phyloP scores from a whole-genome alignment of 2,113 vertebrate species.

The Hemiprocne comata region DNA sequence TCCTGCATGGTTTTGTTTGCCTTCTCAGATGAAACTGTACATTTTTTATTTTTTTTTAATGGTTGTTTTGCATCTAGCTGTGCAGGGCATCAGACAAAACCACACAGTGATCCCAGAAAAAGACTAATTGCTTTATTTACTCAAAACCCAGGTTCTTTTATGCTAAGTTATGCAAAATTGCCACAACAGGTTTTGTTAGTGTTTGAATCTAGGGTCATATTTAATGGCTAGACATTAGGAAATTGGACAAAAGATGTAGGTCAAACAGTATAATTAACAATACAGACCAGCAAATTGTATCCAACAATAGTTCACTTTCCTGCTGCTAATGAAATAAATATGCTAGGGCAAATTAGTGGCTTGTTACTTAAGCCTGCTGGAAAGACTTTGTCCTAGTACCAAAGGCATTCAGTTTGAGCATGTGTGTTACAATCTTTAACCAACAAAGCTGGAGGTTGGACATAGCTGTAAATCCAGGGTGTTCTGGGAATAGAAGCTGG shows the following conservation, averaged over 20 bases:
- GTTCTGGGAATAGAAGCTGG: conserved; percentile 62
- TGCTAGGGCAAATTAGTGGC: conserved; percentile 8
- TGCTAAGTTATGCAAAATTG: background rate
- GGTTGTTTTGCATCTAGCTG: background rate
- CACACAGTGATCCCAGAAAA: background rate
- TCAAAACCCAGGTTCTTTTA: background rate
- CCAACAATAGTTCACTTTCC: conserved; percentile 13
- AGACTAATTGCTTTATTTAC: conserved; percentile 13
- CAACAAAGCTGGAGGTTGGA: conserved; percentile 13
- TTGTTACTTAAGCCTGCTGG: conserved; percentile 26
- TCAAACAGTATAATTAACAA: conserved; percentile 39
- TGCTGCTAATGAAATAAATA: conserved; percentile 35
- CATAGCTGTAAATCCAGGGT: conserved; percentile 27
- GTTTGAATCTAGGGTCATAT: background rate
- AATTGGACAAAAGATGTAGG: background rate
- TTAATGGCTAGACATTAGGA: conserved; percentile 5
- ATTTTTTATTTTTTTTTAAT: background rate
- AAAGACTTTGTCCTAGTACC: conserved; percentile 14
- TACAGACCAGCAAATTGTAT: conserved; percentile 21
- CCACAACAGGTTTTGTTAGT: background rate
- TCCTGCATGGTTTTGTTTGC: conserved; percentile 1
- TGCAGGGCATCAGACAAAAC: background rate
- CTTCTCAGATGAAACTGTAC: conserved; percentile 12
- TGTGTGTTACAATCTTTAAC: background rate
- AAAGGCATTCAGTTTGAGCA: conserved; percentile 2